These are phyloP conservation scores for Melinaea marsaeus DNA, from an alignment of 2,888 invertebrate species.

Conservation along the genomic window DNA sequence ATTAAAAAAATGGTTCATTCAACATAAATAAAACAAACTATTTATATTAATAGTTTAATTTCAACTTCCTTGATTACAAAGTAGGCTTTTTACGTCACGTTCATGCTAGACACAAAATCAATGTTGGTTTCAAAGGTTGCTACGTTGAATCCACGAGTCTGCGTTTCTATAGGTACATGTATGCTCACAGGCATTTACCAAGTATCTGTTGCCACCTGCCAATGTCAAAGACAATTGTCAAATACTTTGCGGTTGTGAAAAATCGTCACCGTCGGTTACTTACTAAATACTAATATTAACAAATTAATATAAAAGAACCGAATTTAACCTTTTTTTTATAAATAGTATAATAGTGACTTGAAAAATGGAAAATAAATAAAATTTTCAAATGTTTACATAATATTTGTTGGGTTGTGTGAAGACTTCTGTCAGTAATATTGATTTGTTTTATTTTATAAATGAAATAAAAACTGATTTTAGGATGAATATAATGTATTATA, in stretches of 20 bases:
- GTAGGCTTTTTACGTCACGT: too few relatives aligned
- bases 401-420: slow-evolving; percentile 39
- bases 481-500: slow-evolving; percentile 35
- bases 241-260: slow-evolving; percentile 5
- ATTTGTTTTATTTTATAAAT: slow-evolving; percentile 59
- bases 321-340: not conserved
- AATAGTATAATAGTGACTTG: not conserved
- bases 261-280: slow-evolving; percentile 2
- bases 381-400: slow-evolving; percentile 32
- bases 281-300: not conserved
- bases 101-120: too few relatives aligned
- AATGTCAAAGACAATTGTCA: not conserved
- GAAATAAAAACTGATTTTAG: slow-evolving; percentile 37
- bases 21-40: too few relatives aligned
- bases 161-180: too few relatives aligned
- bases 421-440: slow-evolving; percentile 65
- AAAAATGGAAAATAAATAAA: not conserved
- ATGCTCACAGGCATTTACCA: too few relatives aligned
- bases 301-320: not conserved
- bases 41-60: too few relatives aligned
- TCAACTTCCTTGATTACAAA: too few relatives aligned
- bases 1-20: too few relatives aligned
- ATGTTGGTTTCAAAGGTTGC: too few relatives aligned
- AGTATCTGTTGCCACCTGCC: too few relatives aligned
- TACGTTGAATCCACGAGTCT: too few relatives aligned